A percentile compares a stretch with the other conserved stretches of the same genome.
Conservation (phyloP, 2,113 vertebrate species). For the Strigops habroptila region DNA sequence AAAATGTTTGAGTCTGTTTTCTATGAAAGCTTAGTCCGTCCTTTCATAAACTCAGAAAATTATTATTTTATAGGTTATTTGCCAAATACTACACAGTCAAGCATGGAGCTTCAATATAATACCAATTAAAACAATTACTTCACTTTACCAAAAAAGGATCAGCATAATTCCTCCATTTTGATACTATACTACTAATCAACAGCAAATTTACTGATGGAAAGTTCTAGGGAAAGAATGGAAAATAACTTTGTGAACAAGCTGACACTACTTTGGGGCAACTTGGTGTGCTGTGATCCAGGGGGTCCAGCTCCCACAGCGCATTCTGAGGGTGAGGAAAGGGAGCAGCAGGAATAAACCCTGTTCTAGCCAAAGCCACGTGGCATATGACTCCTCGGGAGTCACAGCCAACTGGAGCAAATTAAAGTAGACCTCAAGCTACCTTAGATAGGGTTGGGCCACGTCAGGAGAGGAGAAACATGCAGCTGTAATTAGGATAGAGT, state of each 20-base stretch:
- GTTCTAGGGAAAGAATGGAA: neutral
- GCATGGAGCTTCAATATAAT: neutral
- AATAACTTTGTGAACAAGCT: neutral
- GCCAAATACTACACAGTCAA: neutral
- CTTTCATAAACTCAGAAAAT: neutral
- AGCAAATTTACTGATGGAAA: neutral
- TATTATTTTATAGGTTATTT: neutral
- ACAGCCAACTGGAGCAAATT: neutral
- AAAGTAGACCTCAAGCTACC: constrained; percentile 10
- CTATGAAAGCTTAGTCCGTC: neutral
- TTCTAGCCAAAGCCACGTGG: neutral
- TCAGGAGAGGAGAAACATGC: neutral
- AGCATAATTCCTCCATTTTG: neutral
- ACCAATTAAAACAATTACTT: neutral
- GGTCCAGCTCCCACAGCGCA: neutral
- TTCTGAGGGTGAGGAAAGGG: neutral
- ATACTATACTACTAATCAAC: neutral
- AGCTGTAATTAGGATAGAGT: neutral
- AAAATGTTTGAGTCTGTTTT: neutral
- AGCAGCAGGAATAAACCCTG: neutral
- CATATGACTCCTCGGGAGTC: neutral
- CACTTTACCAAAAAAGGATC: neutral
- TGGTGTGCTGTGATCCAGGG: neutral
- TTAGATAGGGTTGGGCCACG: neutral
- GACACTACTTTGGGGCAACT: neutral